A percentile compares a stretch with the other conserved stretches of the same genome.
Evolutionary conservation across 2,797 vertebrate species (phyloP).

Genomic region (Leptoclinus maculatus): DNA sequence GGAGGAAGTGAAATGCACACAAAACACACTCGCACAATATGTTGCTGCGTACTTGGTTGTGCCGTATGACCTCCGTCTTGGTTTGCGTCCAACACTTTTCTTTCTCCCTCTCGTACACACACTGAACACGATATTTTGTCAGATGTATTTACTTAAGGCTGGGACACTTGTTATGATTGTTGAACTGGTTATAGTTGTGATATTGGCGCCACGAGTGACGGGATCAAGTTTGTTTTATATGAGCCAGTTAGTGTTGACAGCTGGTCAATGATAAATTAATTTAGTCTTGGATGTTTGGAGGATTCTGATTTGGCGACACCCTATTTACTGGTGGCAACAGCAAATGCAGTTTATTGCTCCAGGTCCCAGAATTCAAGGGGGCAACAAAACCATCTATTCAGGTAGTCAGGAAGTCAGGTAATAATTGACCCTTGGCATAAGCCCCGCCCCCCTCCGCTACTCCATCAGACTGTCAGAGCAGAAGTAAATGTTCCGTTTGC

Average conservation of each 20-base stretch:
- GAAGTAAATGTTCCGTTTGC: too few species aligned
- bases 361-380: too few species aligned
- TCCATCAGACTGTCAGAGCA: too few species aligned
- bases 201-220: not conserved
- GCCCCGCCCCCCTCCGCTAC: too few species aligned
- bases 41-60: not conserved
- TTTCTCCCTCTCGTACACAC: not conserved
- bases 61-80: conserved; percentile 2
- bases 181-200: not conserved
- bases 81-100: not conserved
- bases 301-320: not conserved
- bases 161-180: not conserved
- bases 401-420: too few species aligned
- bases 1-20: not conserved
- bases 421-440: too few species aligned
- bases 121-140: not conserved
- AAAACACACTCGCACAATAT: conserved; percentile 21
- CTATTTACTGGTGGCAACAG: too few species aligned
- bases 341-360: too few species aligned
- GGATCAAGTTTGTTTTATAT: not conserved
- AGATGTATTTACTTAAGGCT: not conserved
- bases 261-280: not conserved
- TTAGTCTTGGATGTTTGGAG: not conserved
- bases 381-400: too few species aligned
- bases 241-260: not conserved